These are phyloP conservation scores for Pygoscelis adeliae DNA, from an alignment of 2,113 vertebrate species.

Conservation along the genomic window DNA sequence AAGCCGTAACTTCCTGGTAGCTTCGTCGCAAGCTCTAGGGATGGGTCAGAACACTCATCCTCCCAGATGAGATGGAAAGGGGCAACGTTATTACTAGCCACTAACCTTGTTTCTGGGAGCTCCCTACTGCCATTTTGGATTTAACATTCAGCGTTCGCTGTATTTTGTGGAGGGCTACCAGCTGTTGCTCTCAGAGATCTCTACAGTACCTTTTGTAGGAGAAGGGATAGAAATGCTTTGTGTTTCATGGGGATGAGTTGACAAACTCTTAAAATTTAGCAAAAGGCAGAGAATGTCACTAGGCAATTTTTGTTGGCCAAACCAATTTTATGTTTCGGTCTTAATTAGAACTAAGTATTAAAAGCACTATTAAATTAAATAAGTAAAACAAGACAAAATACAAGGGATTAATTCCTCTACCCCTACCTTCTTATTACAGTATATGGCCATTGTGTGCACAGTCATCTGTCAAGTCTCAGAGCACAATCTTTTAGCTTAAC, in stretches of 20 bases:
- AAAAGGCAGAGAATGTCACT: neutral
- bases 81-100: neutral
- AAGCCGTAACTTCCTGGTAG: neutral
- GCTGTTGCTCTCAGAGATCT: neutral
- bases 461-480: neutral
- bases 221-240: neutral
- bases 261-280: neutral
- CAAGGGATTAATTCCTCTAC: neutral
- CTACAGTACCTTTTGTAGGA: neutral
- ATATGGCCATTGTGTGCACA: neutral
- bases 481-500: neutral
- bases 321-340: neutral
- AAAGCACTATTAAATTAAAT: neutral
- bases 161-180: neutral
- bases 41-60: neutral
- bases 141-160: neutral
- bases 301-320: neutral
- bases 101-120: neutral
- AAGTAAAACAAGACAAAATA: neutral
- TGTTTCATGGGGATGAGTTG: rapidly evolving
- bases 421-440: neutral
- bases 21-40: neutral
- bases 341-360: neutral
- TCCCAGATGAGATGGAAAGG: neutral
- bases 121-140: neutral